These are phyloP conservation scores for Eidolon dupreanum DNA, from an alignment of 2,797 vertebrate genomes.

Conservation along the genomic window DNA sequence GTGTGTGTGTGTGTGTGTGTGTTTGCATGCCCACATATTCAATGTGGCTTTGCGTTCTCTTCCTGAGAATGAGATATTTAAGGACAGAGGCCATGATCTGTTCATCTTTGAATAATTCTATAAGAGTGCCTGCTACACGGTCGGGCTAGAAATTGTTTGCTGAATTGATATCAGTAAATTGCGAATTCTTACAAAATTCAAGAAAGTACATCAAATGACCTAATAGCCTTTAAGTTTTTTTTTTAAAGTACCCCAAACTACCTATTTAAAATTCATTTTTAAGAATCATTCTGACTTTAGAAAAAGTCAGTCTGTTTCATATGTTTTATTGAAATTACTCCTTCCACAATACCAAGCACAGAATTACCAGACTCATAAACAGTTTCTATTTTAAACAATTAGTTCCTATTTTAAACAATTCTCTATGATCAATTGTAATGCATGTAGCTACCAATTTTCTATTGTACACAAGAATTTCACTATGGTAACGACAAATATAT, in stretches of 20 bases:
- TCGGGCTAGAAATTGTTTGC: not conserved
- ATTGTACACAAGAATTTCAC: not conserved
- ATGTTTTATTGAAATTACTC: not conserved
- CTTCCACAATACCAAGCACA: not conserved
- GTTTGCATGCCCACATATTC: too few relatives aligned
- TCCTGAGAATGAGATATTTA: not conserved
- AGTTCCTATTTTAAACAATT: not conserved
- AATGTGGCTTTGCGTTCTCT: not conserved
- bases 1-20: not conserved
- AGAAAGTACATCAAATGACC: not conserved
- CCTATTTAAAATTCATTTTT: not conserved
- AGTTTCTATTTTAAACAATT: not conserved
- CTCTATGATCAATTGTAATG: not conserved
- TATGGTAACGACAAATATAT: not conserved
- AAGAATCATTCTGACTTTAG: not conserved
- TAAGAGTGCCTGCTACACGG: not conserved
- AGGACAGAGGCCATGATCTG: not conserved
- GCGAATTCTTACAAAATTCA: not conserved
- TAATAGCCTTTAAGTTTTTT: not conserved
- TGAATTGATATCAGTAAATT: conserved; percentile 5
- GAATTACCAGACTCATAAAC: not conserved
- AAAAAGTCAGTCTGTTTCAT: not conserved
- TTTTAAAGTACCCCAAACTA: not conserved
- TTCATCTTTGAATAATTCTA: not conserved
- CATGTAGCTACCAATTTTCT: not conserved